Conservation (phyloP, 1,140 invertebrate genomes). For the Metopolophium dirhodum region DNA sequence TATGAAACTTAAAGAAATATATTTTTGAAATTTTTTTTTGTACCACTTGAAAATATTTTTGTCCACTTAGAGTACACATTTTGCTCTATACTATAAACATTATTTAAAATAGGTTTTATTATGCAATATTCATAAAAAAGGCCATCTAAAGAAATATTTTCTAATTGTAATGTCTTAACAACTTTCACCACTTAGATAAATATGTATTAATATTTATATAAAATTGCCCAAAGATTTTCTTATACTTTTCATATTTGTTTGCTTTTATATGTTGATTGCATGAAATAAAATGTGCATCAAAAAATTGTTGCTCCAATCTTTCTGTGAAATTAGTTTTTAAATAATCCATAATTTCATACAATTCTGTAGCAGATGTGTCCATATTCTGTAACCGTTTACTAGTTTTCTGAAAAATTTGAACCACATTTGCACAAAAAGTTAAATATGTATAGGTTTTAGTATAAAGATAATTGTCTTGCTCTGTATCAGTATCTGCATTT, state of each 20-base stretch:
- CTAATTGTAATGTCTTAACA: slow-evolving; percentile 8
- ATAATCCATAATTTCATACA: too few species aligned
- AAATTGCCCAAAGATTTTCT: not conserved
- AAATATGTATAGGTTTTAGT: too few species aligned
- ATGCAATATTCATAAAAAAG: slow-evolving; percentile 29
- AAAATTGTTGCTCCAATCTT: too few species aligned
- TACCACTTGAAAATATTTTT: slow-evolving; percentile 34
- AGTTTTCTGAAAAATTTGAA: too few species aligned
- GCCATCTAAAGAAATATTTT: slow-evolving; percentile 20
- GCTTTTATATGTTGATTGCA: not conserved
- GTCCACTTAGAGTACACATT: slow-evolving; percentile 26
- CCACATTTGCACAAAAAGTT: too few species aligned
- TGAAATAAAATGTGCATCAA: too few species aligned
- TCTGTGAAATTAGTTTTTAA: too few species aligned
- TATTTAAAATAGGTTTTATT: slow-evolving; percentile 30
- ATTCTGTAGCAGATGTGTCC: too few species aligned
- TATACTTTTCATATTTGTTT: slow-evolving; percentile 12
- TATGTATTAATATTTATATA: not conserved
- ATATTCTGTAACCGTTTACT: too few species aligned
- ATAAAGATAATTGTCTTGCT: too few species aligned
- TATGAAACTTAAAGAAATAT: not conserved
- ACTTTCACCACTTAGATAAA: slow-evolving; percentile 3
- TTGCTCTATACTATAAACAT: not conserved
- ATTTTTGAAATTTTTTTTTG: slow-evolving; percentile 19
- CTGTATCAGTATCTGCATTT: too few species aligned